Base-by-base conservation (phyloP, 2,113 vertebrate genomes). In the Lichenostomus cassidix region DNA sequence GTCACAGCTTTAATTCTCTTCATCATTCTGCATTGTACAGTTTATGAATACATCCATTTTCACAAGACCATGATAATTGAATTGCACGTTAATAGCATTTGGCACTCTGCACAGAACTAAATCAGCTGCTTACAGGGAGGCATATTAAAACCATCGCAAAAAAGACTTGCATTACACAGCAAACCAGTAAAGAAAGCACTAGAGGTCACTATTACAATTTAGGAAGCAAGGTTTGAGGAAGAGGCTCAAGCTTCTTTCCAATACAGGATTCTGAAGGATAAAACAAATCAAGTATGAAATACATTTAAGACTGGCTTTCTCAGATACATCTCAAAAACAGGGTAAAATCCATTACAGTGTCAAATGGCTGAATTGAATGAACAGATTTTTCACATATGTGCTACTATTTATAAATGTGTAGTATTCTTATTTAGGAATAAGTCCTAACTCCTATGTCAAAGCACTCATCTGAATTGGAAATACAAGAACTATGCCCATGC, bases 161-260 rank as follows among this genome's bases (percentile, higher is more conserved):
- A 84, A 62, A 86, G 55, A 44, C 87, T 96, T 63, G 88, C 41
- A 37, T 93, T 93, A 60, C 94, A 93, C 67, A 95, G 74, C 23
- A 35, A 83, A 87, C 56, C 88, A 88, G 68, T 75, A 91, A 96
- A 95, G 97, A 91, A 96, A 95, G 97, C 98, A 96, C 98, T 98
- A 98, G 98, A 98, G 98, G 98, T 98, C 98, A 97, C 97, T 98
- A 95, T 98, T 97, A 97, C 95, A 95, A 94, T 98, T 95, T 89
- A 87, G 74, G 93, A 98, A 89, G 41, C 55, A 91, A 41, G 47
- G 16, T 65, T 80, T 58, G 23, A 55, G 37, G 62, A 49, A 82
- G 77, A 73, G 41, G 33, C 55, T 84, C 42, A 68, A 52, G 59
- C 27, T 58, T 83, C 39, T 88, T 78, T 41, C 49, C 16, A 52